Evolutionary conservation across 2,113 vertebrate genomes (phyloP).

Genomic region (Pseudorectes ferrugineus): DNA sequence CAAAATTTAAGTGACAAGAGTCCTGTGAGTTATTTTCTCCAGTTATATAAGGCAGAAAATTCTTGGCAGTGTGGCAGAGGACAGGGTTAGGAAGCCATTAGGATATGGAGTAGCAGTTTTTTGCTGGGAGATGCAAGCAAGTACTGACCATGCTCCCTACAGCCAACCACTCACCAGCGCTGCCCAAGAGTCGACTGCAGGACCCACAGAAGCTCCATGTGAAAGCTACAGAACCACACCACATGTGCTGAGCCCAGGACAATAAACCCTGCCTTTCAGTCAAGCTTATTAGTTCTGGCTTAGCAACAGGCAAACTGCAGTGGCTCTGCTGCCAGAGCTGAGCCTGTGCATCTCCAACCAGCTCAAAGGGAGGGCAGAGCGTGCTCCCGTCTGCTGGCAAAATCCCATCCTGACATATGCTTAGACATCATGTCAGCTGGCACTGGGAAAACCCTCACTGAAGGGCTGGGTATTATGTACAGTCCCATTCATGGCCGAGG

Average conservation of each 20-base stretch:
- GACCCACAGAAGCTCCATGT: not conserved
- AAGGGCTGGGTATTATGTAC: not conserved
- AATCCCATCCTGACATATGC: slow-evolving; percentile 39
- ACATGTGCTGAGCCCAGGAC: not conserved
- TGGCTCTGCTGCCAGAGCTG: slow-evolving; percentile 1
- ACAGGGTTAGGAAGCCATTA: not conserved
- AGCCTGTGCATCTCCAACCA: not conserved
- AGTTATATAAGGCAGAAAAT: not conserved
- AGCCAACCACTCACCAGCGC: not conserved
- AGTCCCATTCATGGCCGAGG: not conserved
- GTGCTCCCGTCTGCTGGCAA: not conserved
- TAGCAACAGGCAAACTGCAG: slow-evolving; percentile 11
- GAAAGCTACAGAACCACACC: not conserved
- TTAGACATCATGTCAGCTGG: slow-evolving; percentile 33
- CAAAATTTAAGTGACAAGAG: not conserved
- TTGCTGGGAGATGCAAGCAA: not conserved
- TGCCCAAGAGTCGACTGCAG: accelerated
- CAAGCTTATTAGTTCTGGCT: slow-evolving; percentile 38
- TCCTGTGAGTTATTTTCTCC: not conserved
- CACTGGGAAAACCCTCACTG: not conserved
- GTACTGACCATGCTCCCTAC: not conserved
- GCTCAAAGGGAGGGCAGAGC: slow-evolving; percentile 28
- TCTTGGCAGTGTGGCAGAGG: not conserved
- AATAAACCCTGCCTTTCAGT: slow-evolving; percentile 1
- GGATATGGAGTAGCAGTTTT: not conserved